Conservation (phyloP, 1,140 invertebrate species). For the Forficula auricularia region DNA sequence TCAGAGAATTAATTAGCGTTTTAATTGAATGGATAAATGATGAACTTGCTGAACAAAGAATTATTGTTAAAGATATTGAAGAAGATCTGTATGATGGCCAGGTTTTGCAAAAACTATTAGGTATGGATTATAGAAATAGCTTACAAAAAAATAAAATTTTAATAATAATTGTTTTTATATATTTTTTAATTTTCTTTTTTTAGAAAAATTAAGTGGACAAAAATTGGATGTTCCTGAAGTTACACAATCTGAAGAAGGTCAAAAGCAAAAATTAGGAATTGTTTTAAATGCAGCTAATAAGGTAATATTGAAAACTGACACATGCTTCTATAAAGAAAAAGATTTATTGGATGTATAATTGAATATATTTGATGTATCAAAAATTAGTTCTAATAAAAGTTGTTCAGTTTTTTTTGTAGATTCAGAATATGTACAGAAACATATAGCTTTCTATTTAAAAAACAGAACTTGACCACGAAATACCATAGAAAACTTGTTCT, state of each 20-base stretch:
- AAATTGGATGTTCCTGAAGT: conserved; percentile 96
- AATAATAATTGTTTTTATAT: background rate
- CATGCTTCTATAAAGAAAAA: conserved; percentile 1
- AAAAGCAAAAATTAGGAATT: conserved; percentile 81
- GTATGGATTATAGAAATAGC: conserved; percentile 26
- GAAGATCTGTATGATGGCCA: conserved; percentile 99
- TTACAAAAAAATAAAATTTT: background rate
- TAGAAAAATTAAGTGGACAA: conserved; percentile 74
- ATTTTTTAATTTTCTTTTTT: conserved; percentile 15
- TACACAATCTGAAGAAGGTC: conserved; percentile 94
- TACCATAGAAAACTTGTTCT: no score
- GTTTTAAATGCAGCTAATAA: conserved; percentile 74
- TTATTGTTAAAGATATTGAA: conserved; percentile 92
- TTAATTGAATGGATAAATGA: conserved; percentile 98
- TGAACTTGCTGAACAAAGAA: conserved; percentile 87
- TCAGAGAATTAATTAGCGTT: conserved; percentile 70
- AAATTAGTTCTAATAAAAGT: no score
- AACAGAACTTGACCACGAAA: no score
- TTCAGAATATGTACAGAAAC: no score
- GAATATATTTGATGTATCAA: no score
- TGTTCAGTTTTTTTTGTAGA: no score
- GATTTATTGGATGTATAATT: no score
- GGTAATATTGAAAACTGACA: conserved; percentile 25
- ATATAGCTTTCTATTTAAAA: no score
- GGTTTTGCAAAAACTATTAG: conserved; percentile 87